Conservation (phyloP, 2,113 vertebrate genomes). For the Malurus elegans region DNA sequence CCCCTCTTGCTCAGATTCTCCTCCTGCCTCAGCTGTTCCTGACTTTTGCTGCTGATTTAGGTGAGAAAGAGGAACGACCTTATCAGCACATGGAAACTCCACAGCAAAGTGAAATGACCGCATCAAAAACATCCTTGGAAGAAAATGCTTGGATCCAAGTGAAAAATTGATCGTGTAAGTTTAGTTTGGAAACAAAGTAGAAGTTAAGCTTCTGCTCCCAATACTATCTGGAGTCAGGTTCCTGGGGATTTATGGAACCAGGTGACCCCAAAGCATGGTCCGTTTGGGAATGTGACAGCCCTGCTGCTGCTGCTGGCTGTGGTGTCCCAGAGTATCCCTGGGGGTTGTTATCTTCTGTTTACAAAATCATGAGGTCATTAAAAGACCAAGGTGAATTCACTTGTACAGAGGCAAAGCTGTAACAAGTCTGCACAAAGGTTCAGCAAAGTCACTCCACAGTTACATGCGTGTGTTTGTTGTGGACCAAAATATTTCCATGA, state of each 20-base stretch:
- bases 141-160: background rate
- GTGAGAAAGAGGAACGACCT: background rate
- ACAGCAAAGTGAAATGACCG: background rate
- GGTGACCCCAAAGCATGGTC: background rate
- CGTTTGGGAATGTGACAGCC: background rate
- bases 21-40: background rate
- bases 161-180: background rate
- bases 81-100: background rate
- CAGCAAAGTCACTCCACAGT: background rate
- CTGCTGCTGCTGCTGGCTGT: background rate
- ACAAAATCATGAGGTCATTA: background rate
- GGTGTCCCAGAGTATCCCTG: background rate
- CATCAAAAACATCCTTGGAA: background rate
- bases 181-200: background rate
- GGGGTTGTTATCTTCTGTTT: background rate
- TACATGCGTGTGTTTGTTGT: background rate
- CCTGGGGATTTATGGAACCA: background rate
- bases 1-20: background rate
- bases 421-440: rapidly evolving
- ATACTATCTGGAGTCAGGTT: rapidly evolving
- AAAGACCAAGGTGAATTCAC: background rate
- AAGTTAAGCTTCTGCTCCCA: background rate
- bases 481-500: background rate
- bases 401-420: background rate
- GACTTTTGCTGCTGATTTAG: background rate